Conservation (phyloP, 2,888 invertebrate genomes). For the Cheilosia vulpina region DNA sequence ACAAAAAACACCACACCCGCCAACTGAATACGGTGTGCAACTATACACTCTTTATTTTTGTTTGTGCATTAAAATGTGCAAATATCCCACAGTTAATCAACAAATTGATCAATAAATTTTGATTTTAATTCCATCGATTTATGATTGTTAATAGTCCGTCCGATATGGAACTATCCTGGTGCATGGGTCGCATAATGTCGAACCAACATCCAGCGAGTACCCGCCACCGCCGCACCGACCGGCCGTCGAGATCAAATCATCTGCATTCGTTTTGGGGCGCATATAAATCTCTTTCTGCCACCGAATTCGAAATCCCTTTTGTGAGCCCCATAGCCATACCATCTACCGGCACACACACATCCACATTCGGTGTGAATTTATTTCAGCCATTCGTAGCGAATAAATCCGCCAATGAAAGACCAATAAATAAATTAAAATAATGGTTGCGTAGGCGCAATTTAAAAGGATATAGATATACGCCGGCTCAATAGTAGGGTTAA, state of each 20-base stretch:
- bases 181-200: neutral
- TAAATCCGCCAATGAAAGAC: conserved; percentile 82
- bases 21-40: neutral
- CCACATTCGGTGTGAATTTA: conserved; percentile 64
- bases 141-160: conserved; percentile 73
- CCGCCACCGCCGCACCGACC: neutral
- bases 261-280: conserved; percentile 68
- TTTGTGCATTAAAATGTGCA: conserved; percentile 70
- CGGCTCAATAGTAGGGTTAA: conserved; percentile 19
- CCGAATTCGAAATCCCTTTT: conserved; percentile 73
- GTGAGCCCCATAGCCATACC: conserved; percentile 18
- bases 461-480: conserved; percentile 61
- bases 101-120: conserved; percentile 75
- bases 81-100: conserved; percentile 73
- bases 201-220: neutral
- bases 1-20: neutral
- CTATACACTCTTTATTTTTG: neutral
- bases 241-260: conserved; percentile 67
- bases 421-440: conserved; percentile 83
- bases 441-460: conserved; percentile 77
- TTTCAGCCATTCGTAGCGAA: conserved; percentile 79
- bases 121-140: conserved; percentile 75
- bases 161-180: conserved; percentile 20
- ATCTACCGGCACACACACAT: neutral
- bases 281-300: conserved; percentile 73